These are phyloP conservation scores for Podarcis muralis DNA, from an alignment of 2,113 vertebrate species.

Conservation along the genomic window DNA sequence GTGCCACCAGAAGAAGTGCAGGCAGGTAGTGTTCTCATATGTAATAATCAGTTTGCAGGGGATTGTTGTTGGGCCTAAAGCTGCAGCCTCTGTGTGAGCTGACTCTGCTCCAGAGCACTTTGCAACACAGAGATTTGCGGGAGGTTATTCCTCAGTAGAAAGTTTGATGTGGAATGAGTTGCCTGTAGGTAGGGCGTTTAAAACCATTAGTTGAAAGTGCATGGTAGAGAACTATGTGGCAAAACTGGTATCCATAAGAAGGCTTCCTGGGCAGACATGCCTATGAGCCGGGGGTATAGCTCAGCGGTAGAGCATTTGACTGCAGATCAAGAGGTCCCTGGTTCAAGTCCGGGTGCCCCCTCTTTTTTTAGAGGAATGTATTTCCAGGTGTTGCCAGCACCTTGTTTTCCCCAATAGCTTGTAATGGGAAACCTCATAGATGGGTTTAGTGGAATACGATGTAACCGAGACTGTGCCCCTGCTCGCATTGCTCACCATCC, in stretches of 20 bases:
- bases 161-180: neutral
- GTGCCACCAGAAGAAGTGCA: neutral
- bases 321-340: slow-evolving; percentile 33
- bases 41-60: neutral
- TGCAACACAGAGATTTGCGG: neutral
- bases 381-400: no score
- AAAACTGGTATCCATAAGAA: slow-evolving; percentile 2
- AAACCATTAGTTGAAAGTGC: neutral
- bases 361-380: neutral
- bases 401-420: no score
- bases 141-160: neutral
- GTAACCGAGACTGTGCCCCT: no score
- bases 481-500: no score
- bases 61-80: neutral
- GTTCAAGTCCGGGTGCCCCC: slow-evolving; percentile 30
- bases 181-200: neutral
- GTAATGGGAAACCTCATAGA: no score
- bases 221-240: neutral
- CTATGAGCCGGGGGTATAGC: slow-evolving; percentile 4
- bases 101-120: neutral
- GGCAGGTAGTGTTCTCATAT: neutral
- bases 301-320: slow-evolving; percentile 32
- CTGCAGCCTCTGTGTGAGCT: neutral
- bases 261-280: neutral
- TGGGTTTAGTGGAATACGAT: no score